These are phyloP conservation scores for Eubucco bourcierii DNA, from an alignment of 2,113 vertebrate genomes.

Conservation along the genomic window DNA sequence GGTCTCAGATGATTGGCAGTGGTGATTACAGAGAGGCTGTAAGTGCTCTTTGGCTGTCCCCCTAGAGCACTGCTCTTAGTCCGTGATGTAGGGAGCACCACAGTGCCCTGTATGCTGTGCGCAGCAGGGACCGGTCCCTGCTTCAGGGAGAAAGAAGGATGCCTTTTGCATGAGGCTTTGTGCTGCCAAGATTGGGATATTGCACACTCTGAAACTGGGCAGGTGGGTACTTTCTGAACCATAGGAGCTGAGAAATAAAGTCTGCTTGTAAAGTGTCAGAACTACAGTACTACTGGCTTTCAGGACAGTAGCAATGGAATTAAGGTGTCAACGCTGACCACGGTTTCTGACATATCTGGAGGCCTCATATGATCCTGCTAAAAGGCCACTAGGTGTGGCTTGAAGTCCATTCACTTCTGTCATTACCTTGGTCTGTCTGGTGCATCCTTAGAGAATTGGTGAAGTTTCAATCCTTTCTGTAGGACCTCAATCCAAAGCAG, in stretches of 20 bases:
- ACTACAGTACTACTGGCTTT: neutral
- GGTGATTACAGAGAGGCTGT: neutral
- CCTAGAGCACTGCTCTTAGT: neutral
- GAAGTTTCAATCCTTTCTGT: neutral
- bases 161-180: neutral
- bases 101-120: rapidly evolving
- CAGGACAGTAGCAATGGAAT: neutral
- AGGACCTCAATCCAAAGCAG: neutral
- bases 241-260: neutral
- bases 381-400: neutral
- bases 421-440: neutral
- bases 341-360: neutral
- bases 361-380: neutral
- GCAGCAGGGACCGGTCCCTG: neutral
- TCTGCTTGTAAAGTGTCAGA: neutral
- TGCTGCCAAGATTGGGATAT: neutral
- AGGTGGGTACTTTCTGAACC: neutral
- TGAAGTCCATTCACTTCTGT: neutral
- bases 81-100: neutral
- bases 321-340: neutral
- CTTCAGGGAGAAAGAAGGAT: neutral
- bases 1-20: neutral
- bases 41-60: neutral
- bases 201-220: neutral
- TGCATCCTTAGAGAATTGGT: neutral